Percentiles rank a stretch among this genome's conserved stretches.
Evolutionary conservation across 92 coral and sea anemone species (phyloP).

Genomic region (Anthopleura xanthogrammica): DNA sequence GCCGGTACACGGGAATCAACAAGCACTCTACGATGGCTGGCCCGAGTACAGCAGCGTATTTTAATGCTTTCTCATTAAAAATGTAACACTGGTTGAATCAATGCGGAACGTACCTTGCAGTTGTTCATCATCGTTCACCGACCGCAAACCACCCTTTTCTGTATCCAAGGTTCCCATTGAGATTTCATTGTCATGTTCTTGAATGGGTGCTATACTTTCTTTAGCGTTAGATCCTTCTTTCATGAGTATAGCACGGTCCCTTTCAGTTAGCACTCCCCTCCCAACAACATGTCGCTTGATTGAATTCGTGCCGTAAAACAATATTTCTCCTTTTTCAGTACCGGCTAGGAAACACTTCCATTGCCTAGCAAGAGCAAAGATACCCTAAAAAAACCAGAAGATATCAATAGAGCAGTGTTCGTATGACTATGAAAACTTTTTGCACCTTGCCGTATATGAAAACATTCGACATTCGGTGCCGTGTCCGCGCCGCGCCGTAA

Average conservation of each 20-base stretch:
- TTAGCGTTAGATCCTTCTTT: slow-evolving; percentile 60
- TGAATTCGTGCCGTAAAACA: slow-evolving; percentile 90
- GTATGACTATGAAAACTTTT: too few relatives aligned
- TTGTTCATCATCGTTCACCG: background rate
- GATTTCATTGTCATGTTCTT: background rate
- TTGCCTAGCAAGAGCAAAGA: slow-evolving; percentile 91
- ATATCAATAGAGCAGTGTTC: too few relatives aligned
- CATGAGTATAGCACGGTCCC: slow-evolving; percentile 95
- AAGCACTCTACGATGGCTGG: too few relatives aligned
- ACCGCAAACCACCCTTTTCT: slow-evolving; percentile 5
- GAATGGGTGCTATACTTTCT: slow-evolving; percentile 10
- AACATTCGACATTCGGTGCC: too few relatives aligned
- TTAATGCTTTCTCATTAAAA: too few relatives aligned
- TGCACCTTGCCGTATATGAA: too few relatives aligned
- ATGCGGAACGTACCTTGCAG: slow-evolving; percentile 7
- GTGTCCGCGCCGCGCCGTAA: too few relatives aligned
- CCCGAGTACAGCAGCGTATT: too few relatives aligned
- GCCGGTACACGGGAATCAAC: too few relatives aligned
- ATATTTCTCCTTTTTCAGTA: slow-evolving; percentile 88
- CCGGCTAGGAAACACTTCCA: slow-evolving; percentile 99
- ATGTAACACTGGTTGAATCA: too few relatives aligned
- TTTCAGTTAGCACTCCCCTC: slow-evolving; percentile 94
- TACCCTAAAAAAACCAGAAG: slow-evolving; percentile 51
- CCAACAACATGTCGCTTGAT: slow-evolving; percentile 98
- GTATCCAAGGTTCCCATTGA: background rate